A percentile compares a stretch with the other conserved stretches of the same genome.
These are phyloP conservation scores for Falco punctatus DNA, from an alignment of 2,113 vertebrate species.

Conservation along the genomic window DNA sequence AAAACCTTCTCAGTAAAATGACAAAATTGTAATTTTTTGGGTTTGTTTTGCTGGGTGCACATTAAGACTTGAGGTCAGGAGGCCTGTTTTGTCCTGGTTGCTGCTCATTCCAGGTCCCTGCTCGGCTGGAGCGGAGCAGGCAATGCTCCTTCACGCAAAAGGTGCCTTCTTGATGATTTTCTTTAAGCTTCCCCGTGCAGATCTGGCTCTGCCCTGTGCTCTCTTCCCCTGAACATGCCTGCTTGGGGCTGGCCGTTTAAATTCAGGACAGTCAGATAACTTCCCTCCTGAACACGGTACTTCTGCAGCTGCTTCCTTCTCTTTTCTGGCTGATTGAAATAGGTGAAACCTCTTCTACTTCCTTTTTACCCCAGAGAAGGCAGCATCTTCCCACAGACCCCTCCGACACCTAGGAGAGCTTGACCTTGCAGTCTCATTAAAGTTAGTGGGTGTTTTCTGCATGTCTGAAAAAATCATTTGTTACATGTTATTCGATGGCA, in stretches of 20 bases:
- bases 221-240: not conserved
- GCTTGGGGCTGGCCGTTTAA: not conserved
- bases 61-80: not conserved
- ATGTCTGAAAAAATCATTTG: constrained; percentile 51
- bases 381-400: not conserved
- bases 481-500: constrained; percentile 58
- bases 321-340: not conserved
- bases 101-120: fast-evolving
- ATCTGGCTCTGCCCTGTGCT: not conserved
- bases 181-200: not conserved
- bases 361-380: not conserved
- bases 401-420: not conserved
- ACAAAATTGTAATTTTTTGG: not conserved
- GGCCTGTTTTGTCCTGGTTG: not conserved
- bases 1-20: constrained; percentile 16
- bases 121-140: fast-evolving
- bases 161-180: not conserved
- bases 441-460: constrained; percentile 53
- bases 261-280: not conserved
- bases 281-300: not conserved
- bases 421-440: constrained; percentile 37
- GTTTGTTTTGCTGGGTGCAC: not conserved
- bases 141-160: not conserved
- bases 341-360: constrained; percentile 8
- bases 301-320: constrained; percentile 40